Conservation (phyloP, 2,888 invertebrate species). For the Spicauda simplicius region DNA sequence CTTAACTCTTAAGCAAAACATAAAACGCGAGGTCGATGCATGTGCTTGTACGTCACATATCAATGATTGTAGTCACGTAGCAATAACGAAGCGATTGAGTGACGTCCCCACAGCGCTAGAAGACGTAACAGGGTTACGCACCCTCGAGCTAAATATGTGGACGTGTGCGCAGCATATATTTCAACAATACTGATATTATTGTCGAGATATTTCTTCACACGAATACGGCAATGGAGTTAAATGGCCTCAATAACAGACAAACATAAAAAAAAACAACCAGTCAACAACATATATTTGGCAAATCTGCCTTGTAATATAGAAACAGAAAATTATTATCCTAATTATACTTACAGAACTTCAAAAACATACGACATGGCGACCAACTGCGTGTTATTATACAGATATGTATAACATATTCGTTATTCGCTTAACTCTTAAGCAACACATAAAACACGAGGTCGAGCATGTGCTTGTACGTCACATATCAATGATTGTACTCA, state of each 20-base stretch:
- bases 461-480: slow-evolving; percentile 11
- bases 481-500: slow-evolving; percentile 63
- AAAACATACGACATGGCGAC: too few species aligned
- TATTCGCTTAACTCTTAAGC: neutral
- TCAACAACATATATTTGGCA: too few species aligned
- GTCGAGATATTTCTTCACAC: slow-evolving; percentile 22
- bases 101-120: slow-evolving; percentile 63
- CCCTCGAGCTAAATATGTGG: slow-evolving; percentile 25
- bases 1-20: slow-evolving; percentile 5
- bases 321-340: too few species aligned
- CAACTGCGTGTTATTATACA: too few species aligned
- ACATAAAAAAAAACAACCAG: too few species aligned
- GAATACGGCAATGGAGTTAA: too few species aligned
- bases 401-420: too few species aligned
- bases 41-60: slow-evolving; percentile 27
- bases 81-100: slow-evolving; percentile 75
- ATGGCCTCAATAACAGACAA: too few species aligned
- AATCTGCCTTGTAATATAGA: too few species aligned
- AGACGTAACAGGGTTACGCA: slow-evolving; percentile 59
- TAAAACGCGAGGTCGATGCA: slow-evolving; percentile 13
- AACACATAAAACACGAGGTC: slow-evolving; percentile 5
- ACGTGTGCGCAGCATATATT: slow-evolving; percentile 10
- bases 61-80: slow-evolving; percentile 71
- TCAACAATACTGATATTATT: slow-evolving; percentile 27
- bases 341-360: too few species aligned